phyloP scores from a whole-genome alignment of 2,888 invertebrate species.

The Allolobophora icterica region DNA sequence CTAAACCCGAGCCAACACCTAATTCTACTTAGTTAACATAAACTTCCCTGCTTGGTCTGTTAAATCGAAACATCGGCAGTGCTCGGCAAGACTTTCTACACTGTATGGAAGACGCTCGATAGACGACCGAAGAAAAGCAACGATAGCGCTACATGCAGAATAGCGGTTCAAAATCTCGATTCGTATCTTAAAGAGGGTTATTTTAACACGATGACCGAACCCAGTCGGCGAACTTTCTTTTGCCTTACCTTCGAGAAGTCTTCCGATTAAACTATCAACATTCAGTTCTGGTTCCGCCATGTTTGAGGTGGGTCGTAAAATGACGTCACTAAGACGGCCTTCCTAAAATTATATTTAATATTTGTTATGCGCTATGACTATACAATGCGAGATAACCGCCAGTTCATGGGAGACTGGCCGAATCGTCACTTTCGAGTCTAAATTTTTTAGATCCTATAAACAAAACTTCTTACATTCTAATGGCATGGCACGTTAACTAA shows the following conservation, averaged over 20 bases:
- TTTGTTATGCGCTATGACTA: background rate
- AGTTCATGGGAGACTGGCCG: too few relatives aligned
- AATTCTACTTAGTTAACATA: background rate
- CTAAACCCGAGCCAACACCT: background rate
- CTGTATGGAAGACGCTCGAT: background rate
- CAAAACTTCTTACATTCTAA: too few relatives aligned
- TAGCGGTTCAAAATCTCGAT: background rate
- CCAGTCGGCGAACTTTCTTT: background rate
- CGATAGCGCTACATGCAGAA: background rate
- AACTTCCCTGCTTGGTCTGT: background rate
- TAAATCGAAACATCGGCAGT: background rate
- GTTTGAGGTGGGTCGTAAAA: constrained; percentile 18
- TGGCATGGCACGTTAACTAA: too few relatives aligned
- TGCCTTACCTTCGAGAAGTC: constrained; percentile 50
- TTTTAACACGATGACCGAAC: background rate
- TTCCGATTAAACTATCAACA: constrained; percentile 49
- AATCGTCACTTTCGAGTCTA: too few relatives aligned
- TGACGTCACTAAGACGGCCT: constrained; percentile 24
- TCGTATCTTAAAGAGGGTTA: background rate
- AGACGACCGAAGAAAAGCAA: background rate
- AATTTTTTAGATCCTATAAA: too few relatives aligned
- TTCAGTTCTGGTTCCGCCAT: constrained; percentile 51
- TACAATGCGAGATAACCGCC: too few relatives aligned
- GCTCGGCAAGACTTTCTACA: background rate
- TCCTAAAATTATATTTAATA: background rate